A percentile compares a stretch with the other conserved stretches of the same genome.
Conservation (phyloP, 2,113 vertebrate genomes). For the Eclectus roratus region DNA sequence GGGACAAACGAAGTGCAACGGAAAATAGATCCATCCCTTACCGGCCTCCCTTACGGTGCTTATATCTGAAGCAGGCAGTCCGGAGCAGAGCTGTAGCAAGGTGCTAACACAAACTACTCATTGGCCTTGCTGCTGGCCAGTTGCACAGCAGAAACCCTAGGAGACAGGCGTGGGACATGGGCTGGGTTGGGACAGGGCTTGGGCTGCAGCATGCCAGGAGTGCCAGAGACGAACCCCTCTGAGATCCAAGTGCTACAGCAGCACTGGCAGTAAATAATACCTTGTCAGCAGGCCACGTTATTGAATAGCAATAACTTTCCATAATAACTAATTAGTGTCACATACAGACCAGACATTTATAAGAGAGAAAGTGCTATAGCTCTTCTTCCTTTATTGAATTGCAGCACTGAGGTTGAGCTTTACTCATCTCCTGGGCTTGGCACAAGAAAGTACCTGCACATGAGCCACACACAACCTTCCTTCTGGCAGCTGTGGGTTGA, state of each 20-base stretch:
- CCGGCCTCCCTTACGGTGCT: neutral
- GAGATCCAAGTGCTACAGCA: neutral
- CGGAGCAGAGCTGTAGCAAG: neutral
- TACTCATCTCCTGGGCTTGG: neutral
- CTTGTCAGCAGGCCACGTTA: neutral
- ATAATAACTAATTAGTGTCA: constrained; percentile 42
- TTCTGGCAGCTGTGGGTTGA: neutral
- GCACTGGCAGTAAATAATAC: neutral
- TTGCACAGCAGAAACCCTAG: neutral
- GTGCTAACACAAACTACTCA: fast-evolving
- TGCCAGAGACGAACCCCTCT: neutral
- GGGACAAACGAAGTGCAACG: neutral
- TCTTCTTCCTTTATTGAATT: neutral
- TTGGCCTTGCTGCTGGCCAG: neutral
- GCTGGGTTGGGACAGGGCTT: neutral
- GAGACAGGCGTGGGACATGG: neutral
- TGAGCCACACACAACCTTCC: neutral
- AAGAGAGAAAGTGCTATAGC: neutral
- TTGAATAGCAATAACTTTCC: constrained; percentile 35
- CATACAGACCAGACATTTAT: constrained; percentile 2
- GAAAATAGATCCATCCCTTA: neutral
- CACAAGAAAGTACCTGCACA: neutral
- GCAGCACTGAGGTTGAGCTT: fast-evolving
- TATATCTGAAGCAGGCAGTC: neutral
- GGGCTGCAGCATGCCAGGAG: neutral